phyloP scores from a whole-genome alignment of 2,797 vertebrate species.

The Menidia menidia region DNA sequence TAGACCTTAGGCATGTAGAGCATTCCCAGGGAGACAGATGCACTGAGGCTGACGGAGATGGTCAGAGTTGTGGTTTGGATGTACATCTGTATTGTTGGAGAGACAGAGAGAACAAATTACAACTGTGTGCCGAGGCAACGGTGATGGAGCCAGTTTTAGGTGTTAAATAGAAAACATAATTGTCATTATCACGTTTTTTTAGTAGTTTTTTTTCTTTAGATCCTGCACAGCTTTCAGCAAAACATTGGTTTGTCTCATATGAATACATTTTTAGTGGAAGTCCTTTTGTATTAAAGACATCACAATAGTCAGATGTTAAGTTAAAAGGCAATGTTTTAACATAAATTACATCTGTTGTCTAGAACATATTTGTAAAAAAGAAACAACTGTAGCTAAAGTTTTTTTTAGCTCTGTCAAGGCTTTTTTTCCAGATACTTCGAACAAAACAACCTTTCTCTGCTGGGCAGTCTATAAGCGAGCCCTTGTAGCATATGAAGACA shows the following conservation, averaged over 20 bases:
- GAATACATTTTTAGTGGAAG: background rate
- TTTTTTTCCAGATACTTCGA: slow-evolving; percentile 22
- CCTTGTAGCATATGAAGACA: background rate
- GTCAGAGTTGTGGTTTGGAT: slow-evolving; percentile 97
- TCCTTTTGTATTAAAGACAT: background rate
- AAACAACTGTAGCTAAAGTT: background rate
- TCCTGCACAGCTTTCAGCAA: background rate
- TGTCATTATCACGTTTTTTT: background rate
- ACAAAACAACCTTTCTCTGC: slow-evolving; percentile 11
- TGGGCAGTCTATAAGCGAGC: no score
- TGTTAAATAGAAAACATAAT: background rate
- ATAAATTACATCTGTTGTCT: background rate
- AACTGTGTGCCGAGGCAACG: background rate
- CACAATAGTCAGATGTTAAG: background rate
- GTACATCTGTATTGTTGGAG: slow-evolving; percentile 86
- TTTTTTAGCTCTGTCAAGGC: background rate
- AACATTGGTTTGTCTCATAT: background rate
- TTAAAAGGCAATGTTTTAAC: background rate
- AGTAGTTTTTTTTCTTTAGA: background rate
- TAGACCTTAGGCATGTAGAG: slow-evolving; percentile 99
- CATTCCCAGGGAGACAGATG: slow-evolving; percentile 96
- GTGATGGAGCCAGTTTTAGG: slow-evolving; percentile 6
- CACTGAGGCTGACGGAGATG: slow-evolving; percentile 96
- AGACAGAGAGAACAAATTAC: slow-evolving; percentile 32
- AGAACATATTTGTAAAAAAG: background rate